Evolutionary conservation across 2,113 vertebrate species (phyloP), one percentile per base, ranked within the genome.

Genomic region (Dipodomys spectabilis): DNA sequence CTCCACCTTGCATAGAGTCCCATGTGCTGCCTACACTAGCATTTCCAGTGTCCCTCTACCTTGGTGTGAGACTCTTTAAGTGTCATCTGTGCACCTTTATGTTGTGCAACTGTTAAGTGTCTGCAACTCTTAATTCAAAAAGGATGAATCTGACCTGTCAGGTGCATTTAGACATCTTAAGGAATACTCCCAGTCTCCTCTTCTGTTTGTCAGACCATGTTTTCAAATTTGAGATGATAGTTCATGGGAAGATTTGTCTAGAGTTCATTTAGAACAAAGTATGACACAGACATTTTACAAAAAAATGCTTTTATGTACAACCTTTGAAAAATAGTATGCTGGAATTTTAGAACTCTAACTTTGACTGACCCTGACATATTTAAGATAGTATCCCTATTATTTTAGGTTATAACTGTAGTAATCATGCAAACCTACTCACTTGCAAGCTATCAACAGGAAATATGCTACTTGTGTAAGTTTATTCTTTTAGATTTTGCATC

Each of bases 401-500:
- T 91, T 79, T 79, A 19, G 32, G 45, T 49, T 62, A 53, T 32
- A 80, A 30, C 16, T 49, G 0, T 12, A 11, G 39, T 44, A 67
- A 39, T 78, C 82, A 87, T 68, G 81, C 39, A 64, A 77, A 82
- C 67, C 57, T 23, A 20, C n/a, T 94, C 5, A 35, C 67, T 64
- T 92, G 23, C 60, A 86, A 84, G 16, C 23, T 45, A 84, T 75
- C 80, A 20, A 35, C 6, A 10, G 6, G 68, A 80, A 81, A 27
- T 65, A 64, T 62, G 20, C 22, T 69, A 30, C 45, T 81, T 78
- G 10, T 10, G 49, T 30, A n/a, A 68, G 5, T 1, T 80, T 68
- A 35, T 72, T 81, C n/a, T 90, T 94, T 82, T 27, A 57, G 25
- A 4, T 81, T 93, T 92, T 77, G 68, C 91, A 23, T 60, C 49